phyloP scores from a whole-genome alignment of 2,113 vertebrate genomes.

The Anseranas semipalmata region DNA sequence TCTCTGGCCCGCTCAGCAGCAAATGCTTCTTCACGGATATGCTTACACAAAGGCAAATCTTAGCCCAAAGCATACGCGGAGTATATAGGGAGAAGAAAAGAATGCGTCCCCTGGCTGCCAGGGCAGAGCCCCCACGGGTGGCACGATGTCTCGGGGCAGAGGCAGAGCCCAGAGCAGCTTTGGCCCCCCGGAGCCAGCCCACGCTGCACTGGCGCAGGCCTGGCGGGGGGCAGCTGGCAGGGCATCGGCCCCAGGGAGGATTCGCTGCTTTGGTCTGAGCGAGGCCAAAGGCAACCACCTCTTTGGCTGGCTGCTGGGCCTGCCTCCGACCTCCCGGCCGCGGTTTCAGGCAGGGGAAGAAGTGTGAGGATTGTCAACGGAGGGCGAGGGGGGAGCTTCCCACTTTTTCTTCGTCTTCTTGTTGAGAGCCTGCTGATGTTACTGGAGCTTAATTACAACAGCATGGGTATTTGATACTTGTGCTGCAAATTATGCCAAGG shows the following conservation, averaged over 20 bases:
- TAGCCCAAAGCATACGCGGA: background rate
- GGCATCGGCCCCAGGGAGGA: background rate
- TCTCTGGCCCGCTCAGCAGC: conserved; percentile 4
- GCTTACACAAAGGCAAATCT: conserved; percentile 46
- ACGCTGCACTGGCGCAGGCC: rapidly evolving
- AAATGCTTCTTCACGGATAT: conserved; percentile 16
- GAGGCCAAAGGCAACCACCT: background rate
- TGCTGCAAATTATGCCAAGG: conserved; percentile 20
- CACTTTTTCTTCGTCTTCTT: conserved; percentile 6
- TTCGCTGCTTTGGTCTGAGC: conserved; percentile 26
- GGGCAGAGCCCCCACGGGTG: background rate
- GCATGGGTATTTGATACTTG: conserved; percentile 22
- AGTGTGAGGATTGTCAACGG: background rate
- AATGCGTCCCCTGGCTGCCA: conserved; percentile 7
- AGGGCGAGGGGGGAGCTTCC: background rate
- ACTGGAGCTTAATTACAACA: conserved; percentile 37
- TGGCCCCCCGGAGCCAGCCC: background rate
- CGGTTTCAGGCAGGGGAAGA: background rate
- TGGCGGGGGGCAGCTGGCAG: background rate
- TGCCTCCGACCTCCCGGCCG: background rate
- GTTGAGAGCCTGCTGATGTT: background rate
- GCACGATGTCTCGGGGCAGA: background rate
- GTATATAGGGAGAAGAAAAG: conserved; percentile 47
- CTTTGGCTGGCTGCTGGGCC: background rate
- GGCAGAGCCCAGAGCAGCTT: conserved; percentile 17